Evolutionary conservation across 1,140 invertebrate species (phyloP), one percentile per base, ranked within the genome.

Genomic region (Euglossa dilemma): DNA sequence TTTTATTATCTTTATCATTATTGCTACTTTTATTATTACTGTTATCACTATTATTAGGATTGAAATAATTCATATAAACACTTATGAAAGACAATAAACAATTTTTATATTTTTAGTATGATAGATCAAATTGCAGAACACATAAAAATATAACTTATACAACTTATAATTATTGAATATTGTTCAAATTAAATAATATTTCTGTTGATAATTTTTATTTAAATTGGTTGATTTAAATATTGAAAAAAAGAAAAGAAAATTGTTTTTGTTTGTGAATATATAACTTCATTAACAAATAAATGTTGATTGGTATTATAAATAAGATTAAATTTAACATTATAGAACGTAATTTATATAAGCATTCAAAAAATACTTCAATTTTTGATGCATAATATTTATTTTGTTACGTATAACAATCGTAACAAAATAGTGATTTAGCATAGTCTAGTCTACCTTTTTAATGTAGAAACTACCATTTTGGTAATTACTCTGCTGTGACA

Each of bases 371-470:
- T 79, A 25, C 54, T 36, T 56, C 12, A 50, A 76, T 50, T 66
- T 56, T 82, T 67, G 25, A 47, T 23, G 45, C 20, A 25, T 59
- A 57, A 61, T 52, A 87, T 59, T 76, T 72, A 50, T 64, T 78
- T 80, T 73, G 59, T 84, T 77, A 79, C 72, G 61, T 45, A 23
- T 87, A 80, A 84, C 16, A 63, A 59, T 43, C 25, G 36, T 70
- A 71, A 71, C 76, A 54, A n/a, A 78, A 64, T 69, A 88, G 85
- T 90, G 82, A 91, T 90, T 90, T 91, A 91, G 81, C 64, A 89
- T 90, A 91, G 88, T 90, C 90, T 91, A 91, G 90, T 90, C 87
- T 87, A 86, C 77, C 73, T 80, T 86, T 80, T 80, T 84, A 81
- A 83, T 59, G 64, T 80, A 87, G 79, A 71, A 86, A 87, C 54